Base-by-base conservation (phyloP, 1,140 invertebrate species). In the Aphelenchoides fujianensis region DNA sequence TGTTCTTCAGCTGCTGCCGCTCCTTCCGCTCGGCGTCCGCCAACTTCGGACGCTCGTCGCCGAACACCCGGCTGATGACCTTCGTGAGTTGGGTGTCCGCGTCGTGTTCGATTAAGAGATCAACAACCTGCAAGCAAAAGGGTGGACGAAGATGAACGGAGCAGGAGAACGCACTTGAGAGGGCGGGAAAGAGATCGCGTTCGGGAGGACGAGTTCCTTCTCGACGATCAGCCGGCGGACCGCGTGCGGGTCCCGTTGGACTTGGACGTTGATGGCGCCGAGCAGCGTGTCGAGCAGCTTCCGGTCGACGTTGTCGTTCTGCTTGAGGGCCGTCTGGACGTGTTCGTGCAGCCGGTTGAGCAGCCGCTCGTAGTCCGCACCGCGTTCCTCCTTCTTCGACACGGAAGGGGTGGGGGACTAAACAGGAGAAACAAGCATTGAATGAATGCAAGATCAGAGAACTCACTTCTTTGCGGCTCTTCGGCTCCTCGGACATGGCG, bases 181-280 rank as follows among this genome's bases (percentile, higher is more conserved):
- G 19, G 82, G 82, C 16, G 82, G 82, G 62, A 84, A 76, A 1
- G 81, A 83, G 28, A 83, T 83, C 12, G 82, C 79, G 66, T 84
- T 83, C 1, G 82, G 82, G 0, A 83, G 71, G n/a, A 84, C 82
- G 2, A 83, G 52, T 30, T 84, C 73, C 68, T 84, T 84, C 35
- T 82, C 83, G n/a, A 83, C 70, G 54, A 83, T 84, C n/a, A 83
- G 41, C 35, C 78, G 75, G 2, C 79, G 36, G n/a, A 83, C 82
- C 2, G 76, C 70, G 19, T 82, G 72, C 12, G 82, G 82, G 57
- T 83, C 79, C n/a, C 71, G 69, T 71, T 83, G 76, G 0, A 83
- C 81, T 53, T 84, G 78, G n/a, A 75, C 66, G 62, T 83, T 84
- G 61, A 83, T 84, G 7, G 82, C 82, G 35, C 69, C 75, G 0